These are phyloP conservation scores for Gavia stellata DNA, from an alignment of 2,113 vertebrate species.

Conservation along the genomic window DNA sequence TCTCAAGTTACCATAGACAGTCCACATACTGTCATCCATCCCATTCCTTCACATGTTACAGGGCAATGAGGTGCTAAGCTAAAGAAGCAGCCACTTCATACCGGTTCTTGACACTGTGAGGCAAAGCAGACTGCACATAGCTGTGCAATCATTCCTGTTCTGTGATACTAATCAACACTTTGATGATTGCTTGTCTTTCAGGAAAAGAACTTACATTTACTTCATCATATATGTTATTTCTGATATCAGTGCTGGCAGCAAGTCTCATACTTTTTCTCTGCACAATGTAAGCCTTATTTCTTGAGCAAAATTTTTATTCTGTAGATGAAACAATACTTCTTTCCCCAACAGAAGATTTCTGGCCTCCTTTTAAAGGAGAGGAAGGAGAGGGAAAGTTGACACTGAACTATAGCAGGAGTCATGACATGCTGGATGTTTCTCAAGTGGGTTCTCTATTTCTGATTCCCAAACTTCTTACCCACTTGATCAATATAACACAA, in stretches of 20 bases:
- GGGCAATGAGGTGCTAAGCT: neutral
- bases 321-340: neutral
- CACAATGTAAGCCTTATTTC: neutral
- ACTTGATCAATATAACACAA: neutral
- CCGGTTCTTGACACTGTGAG: rapidly evolving
- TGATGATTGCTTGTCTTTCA: conserved; percentile 7
- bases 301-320: neutral
- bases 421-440: neutral
- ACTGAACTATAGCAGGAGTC: neutral
- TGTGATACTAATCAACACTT: neutral
- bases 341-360: neutral
- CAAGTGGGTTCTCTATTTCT: neutral
- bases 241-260: neutral
- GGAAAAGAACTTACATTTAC: neutral
- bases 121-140: neutral
- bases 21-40: rapidly evolving
- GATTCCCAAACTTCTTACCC: neutral
- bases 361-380: neutral
- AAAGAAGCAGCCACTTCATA: neutral
- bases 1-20: neutral
- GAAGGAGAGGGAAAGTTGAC: rapidly evolving
- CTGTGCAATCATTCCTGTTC: neutral
- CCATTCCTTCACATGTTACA: neutral
- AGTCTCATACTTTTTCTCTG: neutral
- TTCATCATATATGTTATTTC: neutral